phyloP scores from a whole-genome alignment of 2,888 invertebrate genomes.

The Lycaena phlaeas region DNA sequence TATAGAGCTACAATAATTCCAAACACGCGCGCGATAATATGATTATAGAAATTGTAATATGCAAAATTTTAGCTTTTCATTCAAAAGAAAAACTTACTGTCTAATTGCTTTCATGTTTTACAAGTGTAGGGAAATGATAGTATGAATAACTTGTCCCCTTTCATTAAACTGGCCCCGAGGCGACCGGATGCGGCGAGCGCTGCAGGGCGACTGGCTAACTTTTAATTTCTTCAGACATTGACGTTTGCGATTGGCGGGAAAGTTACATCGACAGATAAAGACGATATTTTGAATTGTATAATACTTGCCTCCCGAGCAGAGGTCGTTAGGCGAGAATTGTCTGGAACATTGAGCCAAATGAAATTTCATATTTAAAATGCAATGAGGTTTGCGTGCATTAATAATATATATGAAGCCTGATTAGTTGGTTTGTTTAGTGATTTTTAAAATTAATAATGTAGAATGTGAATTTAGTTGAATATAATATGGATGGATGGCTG shows the following conservation, averaged over 20 bases:
- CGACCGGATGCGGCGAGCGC: conserved; percentile 51
- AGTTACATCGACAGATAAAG: conserved; percentile 63
- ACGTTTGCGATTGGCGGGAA: conserved; percentile 63
- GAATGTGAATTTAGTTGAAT: no score
- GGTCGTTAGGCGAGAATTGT: conserved; percentile 20
- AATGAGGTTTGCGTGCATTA: background rate
- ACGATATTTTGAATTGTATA: conserved; percentile 39
- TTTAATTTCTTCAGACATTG: conserved; percentile 67
- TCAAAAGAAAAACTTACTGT: no score
- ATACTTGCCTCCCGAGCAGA: conserved; percentile 34
- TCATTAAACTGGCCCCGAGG: conserved; percentile 24
- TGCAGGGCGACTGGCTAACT: conserved; percentile 58
- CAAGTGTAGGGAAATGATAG: conserved; percentile 4
- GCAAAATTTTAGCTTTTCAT: no score
- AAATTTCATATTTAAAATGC: conserved; percentile 11
- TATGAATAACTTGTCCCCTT: conserved; percentile 7
- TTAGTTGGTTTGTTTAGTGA: background rate
- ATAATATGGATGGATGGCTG: no score
- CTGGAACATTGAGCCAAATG: conserved; percentile 12
- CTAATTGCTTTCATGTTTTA: no score
- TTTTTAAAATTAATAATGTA: no score
- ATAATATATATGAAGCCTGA: background rate
- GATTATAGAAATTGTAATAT: no score
- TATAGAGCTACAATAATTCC: no score
- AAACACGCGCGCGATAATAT: no score